These are phyloP conservation scores for Cladopsammia gracilis DNA, from an alignment of 64 coral and sea anemone species.

Conservation along the genomic window DNA sequence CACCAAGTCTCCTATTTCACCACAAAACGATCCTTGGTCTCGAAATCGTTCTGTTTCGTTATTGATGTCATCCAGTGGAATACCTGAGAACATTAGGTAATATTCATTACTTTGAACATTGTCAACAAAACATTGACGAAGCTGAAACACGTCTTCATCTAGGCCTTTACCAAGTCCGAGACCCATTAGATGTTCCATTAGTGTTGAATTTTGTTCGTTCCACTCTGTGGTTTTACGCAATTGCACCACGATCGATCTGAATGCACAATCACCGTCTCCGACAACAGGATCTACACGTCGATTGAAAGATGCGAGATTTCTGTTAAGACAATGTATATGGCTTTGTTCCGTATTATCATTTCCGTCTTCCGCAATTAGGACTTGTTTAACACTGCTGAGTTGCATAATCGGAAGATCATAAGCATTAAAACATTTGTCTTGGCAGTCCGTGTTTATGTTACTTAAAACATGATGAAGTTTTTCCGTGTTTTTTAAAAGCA, in stretches of 20 bases:
- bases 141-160: constrained; percentile 1
- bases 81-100: constrained; percentile 19
- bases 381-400: background rate
- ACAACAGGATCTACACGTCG: background rate
- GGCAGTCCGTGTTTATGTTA: constrained; percentile 6
- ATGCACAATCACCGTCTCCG: constrained; percentile 25
- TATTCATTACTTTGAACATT: constrained; percentile 47
- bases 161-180: background rate
- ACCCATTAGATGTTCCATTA: constrained; percentile 9
- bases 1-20: constrained; percentile 39
- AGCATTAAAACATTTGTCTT: constrained; percentile 16
- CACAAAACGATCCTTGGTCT: constrained; percentile 41
- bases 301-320: constrained; percentile 16
- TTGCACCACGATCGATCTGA: background rate
- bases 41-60: constrained; percentile 38
- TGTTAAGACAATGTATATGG: background rate
- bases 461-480: background rate
- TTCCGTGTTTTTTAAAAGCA: constrained; percentile 3
- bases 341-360: background rate
- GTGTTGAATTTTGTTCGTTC: background rate
- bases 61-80: background rate
- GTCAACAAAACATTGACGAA: constrained; percentile 44
- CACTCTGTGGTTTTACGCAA: background rate
- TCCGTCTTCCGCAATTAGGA: background rate
- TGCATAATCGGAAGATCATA: constrained; percentile 35